A percentile compares a stretch with the other conserved stretches of the same genome.
These are phyloP conservation scores for Catocala nupta DNA, from an alignment of 2,888 invertebrate species.

Conservation along the genomic window DNA sequence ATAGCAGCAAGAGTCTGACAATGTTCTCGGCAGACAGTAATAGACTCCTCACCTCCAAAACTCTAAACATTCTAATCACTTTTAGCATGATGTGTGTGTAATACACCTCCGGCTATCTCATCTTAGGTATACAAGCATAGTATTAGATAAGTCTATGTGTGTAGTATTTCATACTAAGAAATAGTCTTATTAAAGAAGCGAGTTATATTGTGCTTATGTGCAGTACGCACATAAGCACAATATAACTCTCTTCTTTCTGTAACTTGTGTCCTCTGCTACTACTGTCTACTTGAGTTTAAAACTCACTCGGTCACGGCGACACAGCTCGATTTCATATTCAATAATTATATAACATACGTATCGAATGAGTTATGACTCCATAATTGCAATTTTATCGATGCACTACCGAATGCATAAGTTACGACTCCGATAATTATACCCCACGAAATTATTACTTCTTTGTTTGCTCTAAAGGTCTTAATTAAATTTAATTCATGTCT, in stretches of 20 bases:
- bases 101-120: too few relatives aligned
- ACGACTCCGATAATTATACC: slow-evolving; percentile 49
- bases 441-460: slow-evolving; percentile 46
- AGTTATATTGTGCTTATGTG: too few relatives aligned
- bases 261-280: background rate
- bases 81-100: too few relatives aligned
- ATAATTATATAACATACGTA: slow-evolving; percentile 54
- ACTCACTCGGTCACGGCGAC: slow-evolving; percentile 33
- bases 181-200: too few relatives aligned
- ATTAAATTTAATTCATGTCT: slow-evolving; percentile 42
- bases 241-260: background rate
- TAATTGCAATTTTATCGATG: slow-evolving; percentile 62
- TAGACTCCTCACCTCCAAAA: too few relatives aligned
- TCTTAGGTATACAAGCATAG: too few relatives aligned
- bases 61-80: too few relatives aligned
- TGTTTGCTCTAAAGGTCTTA: slow-evolving; percentile 52
- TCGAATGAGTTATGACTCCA: slow-evolving; percentile 46
- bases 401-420: slow-evolving; percentile 56
- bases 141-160: too few relatives aligned
- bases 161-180: too few relatives aligned
- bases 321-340: slow-evolving; percentile 50
- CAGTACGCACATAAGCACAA: too few relatives aligned
- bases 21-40: too few relatives aligned
- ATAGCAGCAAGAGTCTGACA: too few relatives aligned
- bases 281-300: slow-evolving; percentile 23